Evolutionary conservation across 2,888 invertebrate genomes (phyloP).

Genomic region (Pardosa pseudoannulata): DNA sequence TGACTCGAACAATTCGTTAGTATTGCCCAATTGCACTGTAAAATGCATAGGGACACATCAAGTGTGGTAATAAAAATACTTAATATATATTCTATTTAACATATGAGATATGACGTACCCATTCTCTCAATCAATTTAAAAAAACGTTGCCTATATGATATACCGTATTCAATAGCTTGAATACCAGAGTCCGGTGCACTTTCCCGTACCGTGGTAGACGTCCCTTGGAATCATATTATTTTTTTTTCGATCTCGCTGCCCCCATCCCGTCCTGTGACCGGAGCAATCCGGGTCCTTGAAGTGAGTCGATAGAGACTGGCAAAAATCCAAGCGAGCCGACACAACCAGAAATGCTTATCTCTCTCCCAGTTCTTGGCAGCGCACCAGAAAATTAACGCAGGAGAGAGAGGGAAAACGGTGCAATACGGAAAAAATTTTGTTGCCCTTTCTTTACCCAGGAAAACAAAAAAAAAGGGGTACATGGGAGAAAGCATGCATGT

Average conservation of each 20-base stretch:
- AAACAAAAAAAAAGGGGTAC: constrained; percentile 20
- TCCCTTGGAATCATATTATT: no score
- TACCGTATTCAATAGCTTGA: no score
- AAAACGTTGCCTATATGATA: no score
- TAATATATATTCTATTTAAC: no score
- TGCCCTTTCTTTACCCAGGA: no score
- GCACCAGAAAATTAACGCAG: constrained; percentile 51
- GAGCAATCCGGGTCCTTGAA: constrained; percentile 13
- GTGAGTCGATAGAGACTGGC: constrained; percentile 57
- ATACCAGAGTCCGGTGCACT: neutral
- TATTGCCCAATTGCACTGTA: no score
- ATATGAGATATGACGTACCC: no score
- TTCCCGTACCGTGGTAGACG: neutral
- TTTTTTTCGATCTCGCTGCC: no score
- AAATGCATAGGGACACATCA: no score
- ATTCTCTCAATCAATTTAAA: no score
- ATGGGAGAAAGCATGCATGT: neutral
- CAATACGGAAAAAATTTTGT: constrained; percentile 6
- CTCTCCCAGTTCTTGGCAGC: constrained; percentile 36
- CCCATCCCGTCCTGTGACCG: constrained; percentile 8
- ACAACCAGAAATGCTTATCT: constrained; percentile 4
- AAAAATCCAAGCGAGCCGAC: constrained; percentile 46
- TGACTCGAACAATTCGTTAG: no score
- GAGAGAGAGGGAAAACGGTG: neutral
- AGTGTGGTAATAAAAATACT: no score